Evolutionary conservation across 1,140 invertebrate species (phyloP).

Genomic region (Sminthurides bifidus): DNA sequence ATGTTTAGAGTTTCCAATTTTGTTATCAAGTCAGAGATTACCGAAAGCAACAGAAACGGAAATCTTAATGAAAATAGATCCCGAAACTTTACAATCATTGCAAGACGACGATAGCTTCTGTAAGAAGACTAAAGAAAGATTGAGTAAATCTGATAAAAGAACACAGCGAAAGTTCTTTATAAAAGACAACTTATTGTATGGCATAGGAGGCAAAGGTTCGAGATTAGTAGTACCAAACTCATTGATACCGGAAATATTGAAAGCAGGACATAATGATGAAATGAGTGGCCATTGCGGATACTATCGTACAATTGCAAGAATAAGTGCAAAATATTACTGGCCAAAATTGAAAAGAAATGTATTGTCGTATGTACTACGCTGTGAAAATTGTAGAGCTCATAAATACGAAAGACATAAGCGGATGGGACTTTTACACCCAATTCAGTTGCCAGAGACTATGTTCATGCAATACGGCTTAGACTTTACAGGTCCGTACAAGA

Average conservation of each 20-base stretch:
- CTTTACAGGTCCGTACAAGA: not conserved
- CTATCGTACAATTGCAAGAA: not conserved
- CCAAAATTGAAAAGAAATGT: not conserved
- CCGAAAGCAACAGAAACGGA: no score
- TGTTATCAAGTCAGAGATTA: no score
- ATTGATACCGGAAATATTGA: conserved; percentile 4
- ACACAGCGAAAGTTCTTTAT: not conserved
- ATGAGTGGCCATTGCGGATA: conserved; percentile 3
- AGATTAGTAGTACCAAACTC: conserved; percentile 1
- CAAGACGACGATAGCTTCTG: not conserved
- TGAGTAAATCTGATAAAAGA: not conserved
- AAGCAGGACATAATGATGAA: not conserved
- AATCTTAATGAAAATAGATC: not conserved
- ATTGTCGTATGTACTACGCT: not conserved
- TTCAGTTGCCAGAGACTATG: not conserved
- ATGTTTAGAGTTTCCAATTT: no score
- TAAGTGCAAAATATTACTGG: not conserved
- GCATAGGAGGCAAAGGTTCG: not conserved
- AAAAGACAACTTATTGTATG: not conserved
- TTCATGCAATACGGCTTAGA: not conserved
- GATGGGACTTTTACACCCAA: not conserved
- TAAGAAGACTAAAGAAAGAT: not conserved
- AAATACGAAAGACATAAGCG: conserved; percentile 2
- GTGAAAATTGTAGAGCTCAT: not conserved
- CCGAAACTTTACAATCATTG: not conserved